A percentile compares a stretch with the other conserved stretches of the same genome.
phyloP scores from a whole-genome alignment of 2,113 vertebrate genomes.

The Theristicus caerulescens region DNA sequence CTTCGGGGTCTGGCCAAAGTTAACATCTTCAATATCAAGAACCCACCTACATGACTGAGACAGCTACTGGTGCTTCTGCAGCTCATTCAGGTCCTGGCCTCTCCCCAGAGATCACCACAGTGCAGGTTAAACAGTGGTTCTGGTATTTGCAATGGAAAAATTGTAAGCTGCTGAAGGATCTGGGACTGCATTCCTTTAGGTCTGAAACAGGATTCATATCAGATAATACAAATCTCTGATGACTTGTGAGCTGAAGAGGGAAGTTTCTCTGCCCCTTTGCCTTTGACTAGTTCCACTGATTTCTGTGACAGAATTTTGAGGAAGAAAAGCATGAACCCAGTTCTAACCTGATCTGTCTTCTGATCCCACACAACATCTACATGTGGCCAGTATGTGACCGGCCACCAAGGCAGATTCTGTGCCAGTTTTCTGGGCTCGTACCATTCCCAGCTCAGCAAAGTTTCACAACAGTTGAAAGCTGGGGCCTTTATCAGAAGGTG shows the following conservation, averaged over 20 bases:
- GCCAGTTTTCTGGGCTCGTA: not conserved
- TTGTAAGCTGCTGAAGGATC: not conserved
- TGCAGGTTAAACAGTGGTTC: not conserved
- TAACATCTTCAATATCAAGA: not conserved
- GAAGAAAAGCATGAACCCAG: not conserved
- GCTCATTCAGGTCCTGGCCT: not conserved
- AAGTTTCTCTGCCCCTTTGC: not conserved
- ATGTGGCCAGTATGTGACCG: not conserved
- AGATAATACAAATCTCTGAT: not conserved
- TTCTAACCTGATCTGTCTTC: not conserved
- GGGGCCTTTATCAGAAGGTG: not conserved
- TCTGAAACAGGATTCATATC: not conserved
- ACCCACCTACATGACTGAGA: not conserved
- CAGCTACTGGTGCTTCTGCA: not conserved
- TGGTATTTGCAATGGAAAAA: not conserved
- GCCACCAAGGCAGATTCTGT: not conserved
- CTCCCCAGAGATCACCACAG: not conserved
- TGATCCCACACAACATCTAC: not conserved
- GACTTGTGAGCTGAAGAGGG: not conserved
- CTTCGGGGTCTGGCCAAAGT: not conserved
- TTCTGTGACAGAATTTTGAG: not conserved
- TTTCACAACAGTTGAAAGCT: not conserved
- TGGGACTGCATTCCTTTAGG: not conserved
- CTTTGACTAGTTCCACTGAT: not conserved
- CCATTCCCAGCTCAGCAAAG: not conserved